Evolutionary conservation across 1,140 invertebrate species (phyloP).

Genomic region (Macrostomum lignano): DNA sequence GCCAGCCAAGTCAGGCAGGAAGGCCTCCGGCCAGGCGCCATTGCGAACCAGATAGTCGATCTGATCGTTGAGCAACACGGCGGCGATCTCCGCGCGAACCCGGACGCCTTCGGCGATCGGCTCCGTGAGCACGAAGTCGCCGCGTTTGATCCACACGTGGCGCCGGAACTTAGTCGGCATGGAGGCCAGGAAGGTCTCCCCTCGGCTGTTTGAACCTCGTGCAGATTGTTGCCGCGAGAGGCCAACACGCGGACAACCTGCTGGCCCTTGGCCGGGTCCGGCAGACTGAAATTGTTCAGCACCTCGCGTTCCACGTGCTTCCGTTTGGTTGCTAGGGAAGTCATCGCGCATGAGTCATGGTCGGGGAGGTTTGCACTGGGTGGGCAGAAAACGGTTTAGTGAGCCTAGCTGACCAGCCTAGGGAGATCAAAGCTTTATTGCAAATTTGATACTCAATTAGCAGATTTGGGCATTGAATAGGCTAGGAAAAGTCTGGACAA

Average conservation of each 20-base stretch:
- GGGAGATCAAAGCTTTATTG: too few relatives aligned
- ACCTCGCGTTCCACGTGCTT: constrained; percentile 54
- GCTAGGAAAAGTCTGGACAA: too few relatives aligned
- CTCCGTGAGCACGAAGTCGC: constrained; percentile 52
- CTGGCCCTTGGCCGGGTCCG: constrained; percentile 41
- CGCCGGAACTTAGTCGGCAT: constrained; percentile 70
- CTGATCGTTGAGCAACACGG: constrained; percentile 48
- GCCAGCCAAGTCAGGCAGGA: too few relatives aligned
- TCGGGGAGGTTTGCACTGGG: too few relatives aligned
- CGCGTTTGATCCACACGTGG: constrained; percentile 60
- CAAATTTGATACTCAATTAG: too few relatives aligned
- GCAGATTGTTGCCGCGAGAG: constrained; percentile 57
- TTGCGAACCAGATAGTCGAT: too few relatives aligned
- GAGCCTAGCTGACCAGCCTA: too few relatives aligned
- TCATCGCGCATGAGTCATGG: too few relatives aligned
- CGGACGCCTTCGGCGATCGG: constrained; percentile 61
- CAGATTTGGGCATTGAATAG: too few relatives aligned
- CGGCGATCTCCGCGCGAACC: constrained; percentile 58
- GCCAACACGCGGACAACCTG: constrained; percentile 39
- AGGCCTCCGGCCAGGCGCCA: too few relatives aligned
- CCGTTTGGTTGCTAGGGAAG: constrained; percentile 45
- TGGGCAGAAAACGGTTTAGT: too few relatives aligned
- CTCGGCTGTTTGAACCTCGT: constrained; percentile 41
- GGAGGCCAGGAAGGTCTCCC: constrained; percentile 42
- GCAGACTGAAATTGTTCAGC: constrained; percentile 39